Evolutionary conservation across 2,113 vertebrate species (phyloP), one percentile per base, ranked within the genome.

Genomic region (Rhabdornis inornatus): DNA sequence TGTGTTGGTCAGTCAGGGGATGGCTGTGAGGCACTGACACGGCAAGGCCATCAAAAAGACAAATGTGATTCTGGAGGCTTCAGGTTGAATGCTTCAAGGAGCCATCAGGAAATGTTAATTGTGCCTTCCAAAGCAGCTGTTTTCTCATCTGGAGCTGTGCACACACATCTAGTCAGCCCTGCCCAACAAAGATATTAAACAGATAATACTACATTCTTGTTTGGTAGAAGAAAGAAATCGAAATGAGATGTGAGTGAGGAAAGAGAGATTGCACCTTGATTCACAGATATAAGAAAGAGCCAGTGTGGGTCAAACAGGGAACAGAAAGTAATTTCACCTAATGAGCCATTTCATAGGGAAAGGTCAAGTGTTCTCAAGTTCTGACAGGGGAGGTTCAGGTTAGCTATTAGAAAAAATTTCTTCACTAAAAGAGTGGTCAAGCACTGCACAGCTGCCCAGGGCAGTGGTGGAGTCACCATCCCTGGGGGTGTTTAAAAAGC

Each of bases 271-370:
- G 18, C 20, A 17, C 19, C 53, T 69, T 44, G 63, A 42, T 11
- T 83, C 0, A 0, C 37, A 52, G 56, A 44, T 40, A 5, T 5
- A 22, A 37, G 17, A 13, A 71, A 53, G 35, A 89, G 7, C 4
- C 42, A 50, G 8, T 3, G 14, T 49, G 56, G n/a, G 31, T 45
- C 40, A 91, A 56, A 63, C 2, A 70, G 18, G 17, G 49, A 75
- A 40, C 6, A 56, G 30, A 60, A 40, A 72, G 7, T 20, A 28
- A 71, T 42, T 59, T 68, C 65, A 50, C 30, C 19, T 22, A 25
- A 45, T 3, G 12, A 50, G 28, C 8, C 19, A 18, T 75, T 70
- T 27, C 40, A 31, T 0, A 35, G 21, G 40, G 12, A 11, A 76
- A 47, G 25, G n/a, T 23, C 24, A 83, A 60, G 68, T 15, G 17